These are phyloP conservation scores for Mobula hypostoma DNA, from an alignment of 2,113 vertebrate species.

Conservation along the genomic window DNA sequence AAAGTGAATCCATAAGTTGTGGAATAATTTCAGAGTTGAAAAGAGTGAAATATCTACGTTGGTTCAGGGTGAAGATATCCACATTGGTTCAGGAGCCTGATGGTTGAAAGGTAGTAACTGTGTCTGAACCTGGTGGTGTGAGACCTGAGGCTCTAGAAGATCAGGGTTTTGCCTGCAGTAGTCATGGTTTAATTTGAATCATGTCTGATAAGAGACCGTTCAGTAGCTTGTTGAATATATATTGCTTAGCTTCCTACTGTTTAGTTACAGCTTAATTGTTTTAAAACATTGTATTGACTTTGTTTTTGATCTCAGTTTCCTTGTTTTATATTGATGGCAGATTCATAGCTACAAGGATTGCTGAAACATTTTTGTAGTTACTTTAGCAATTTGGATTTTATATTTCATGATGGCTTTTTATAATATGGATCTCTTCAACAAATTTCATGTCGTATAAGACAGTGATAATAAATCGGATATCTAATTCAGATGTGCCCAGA, in stretches of 20 bases:
- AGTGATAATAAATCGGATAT: too few relatives aligned
- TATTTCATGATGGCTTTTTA: neutral
- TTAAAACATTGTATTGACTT: neutral
- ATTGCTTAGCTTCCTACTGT: neutral
- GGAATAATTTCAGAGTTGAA: too few relatives aligned
- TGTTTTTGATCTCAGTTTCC: neutral
- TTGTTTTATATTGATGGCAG: neutral
- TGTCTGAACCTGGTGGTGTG: too few relatives aligned
- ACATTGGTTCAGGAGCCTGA: too few relatives aligned
- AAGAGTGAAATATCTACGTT: too few relatives aligned
- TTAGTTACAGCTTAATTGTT: neutral
- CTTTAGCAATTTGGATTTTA: neutral
- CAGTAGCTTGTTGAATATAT: too few relatives aligned
- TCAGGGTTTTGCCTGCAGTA: neutral
- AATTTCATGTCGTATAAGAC: too few relatives aligned
- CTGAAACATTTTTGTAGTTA: neutral
- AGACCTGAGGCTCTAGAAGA: too few relatives aligned
- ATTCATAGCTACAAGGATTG: neutral
- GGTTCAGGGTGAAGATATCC: too few relatives aligned
- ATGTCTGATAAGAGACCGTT: neutral
- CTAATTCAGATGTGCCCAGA: too few relatives aligned
- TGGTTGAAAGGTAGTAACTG: too few relatives aligned
- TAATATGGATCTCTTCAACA: neutral
- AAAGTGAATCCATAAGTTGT: too few relatives aligned
- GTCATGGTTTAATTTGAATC: neutral